A percentile compares a stretch with the other conserved stretches of the same genome.
Evolutionary conservation across 1,140 invertebrate species (phyloP).

Genomic region (Copidosoma floridanum): DNA sequence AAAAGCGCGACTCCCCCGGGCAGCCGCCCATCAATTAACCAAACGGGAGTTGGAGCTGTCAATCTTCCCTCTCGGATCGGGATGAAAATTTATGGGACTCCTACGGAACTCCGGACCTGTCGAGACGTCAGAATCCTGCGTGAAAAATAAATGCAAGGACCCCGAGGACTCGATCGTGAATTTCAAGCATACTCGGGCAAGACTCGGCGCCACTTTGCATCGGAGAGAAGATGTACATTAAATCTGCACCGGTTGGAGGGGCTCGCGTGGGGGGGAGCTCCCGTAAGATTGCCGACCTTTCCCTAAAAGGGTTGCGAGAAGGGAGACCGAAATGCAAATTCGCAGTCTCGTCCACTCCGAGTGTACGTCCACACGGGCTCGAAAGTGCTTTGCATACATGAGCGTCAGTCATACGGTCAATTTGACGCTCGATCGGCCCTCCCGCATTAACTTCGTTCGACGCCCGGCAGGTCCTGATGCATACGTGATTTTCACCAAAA

Average conservation of each 20-base stretch:
- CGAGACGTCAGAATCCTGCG: no score
- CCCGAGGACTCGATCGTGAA: no score
- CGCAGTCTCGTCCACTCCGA: no score
- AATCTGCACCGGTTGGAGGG: slow-evolving; percentile 39
- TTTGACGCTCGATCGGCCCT: slow-evolving; percentile 26
- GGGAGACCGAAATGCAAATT: slow-evolving; percentile 30
- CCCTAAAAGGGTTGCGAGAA: background rate
- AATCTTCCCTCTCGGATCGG: background rate
- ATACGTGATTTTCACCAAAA: slow-evolving; percentile 20
- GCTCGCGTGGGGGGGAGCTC: no score
- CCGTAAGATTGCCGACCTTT: no score
- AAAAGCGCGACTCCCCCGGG: no score
- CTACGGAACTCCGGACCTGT: no score
- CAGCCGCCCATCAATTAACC: slow-evolving; percentile 15
- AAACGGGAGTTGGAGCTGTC: slow-evolving; percentile 3
- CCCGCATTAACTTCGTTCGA: slow-evolving; percentile 16
- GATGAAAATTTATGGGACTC: background rate
- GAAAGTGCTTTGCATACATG: slow-evolving; percentile 30
- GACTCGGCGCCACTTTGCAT: slow-evolving; percentile 5
- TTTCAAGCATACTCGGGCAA: no score
- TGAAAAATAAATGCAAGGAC: no score
- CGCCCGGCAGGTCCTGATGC: background rate
- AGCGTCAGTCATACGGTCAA: slow-evolving; percentile 31
- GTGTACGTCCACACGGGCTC: slow-evolving; percentile 14
- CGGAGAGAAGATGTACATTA: slow-evolving; percentile 33